These are phyloP conservation scores for Hexactinellida sp. DNA, from an alignment of 37 sponge, comb jelly and placozoan genomes.

Conservation along the genomic window DNA sequence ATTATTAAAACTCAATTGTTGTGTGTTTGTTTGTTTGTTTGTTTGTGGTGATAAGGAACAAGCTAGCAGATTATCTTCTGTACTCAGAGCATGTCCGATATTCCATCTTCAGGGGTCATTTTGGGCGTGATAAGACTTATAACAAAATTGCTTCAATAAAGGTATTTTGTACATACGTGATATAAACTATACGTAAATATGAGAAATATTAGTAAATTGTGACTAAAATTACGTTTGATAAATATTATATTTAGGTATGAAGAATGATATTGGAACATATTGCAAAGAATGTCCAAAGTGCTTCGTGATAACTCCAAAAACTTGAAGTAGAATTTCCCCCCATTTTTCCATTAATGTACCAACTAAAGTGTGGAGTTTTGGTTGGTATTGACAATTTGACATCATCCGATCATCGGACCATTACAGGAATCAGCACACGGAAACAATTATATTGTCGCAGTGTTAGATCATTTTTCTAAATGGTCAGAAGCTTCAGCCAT, in stretches of 20 bases:
- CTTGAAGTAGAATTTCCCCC: not conserved
- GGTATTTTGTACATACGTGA: not conserved
- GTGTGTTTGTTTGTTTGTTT: too few relatives aligned
- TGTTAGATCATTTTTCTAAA: not conserved
- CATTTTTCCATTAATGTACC: not conserved
- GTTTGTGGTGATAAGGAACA: too few relatives aligned
- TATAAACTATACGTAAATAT: not conserved
- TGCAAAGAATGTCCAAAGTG: too few relatives aligned
- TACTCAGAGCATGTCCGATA: too few relatives aligned
- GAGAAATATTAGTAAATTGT: not conserved
- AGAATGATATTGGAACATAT: too few relatives aligned
- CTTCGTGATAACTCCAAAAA: not conserved
- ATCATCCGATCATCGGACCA: not conserved
- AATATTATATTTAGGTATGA: not conserved
- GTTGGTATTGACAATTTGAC: not conserved
- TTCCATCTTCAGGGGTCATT: not conserved
- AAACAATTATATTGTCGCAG: not conserved
- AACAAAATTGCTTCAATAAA: not conserved
- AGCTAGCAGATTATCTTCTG: too few relatives aligned
- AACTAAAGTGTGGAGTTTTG: not conserved
- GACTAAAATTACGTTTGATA: not conserved
- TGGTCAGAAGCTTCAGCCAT: too few relatives aligned
- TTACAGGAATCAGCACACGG: too few relatives aligned
- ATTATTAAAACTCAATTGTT: too few relatives aligned
- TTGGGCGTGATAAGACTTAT: not conserved